Conservation (phyloP, 2,797 vertebrate genomes). For the Melanotaenia trifasciata region DNA sequence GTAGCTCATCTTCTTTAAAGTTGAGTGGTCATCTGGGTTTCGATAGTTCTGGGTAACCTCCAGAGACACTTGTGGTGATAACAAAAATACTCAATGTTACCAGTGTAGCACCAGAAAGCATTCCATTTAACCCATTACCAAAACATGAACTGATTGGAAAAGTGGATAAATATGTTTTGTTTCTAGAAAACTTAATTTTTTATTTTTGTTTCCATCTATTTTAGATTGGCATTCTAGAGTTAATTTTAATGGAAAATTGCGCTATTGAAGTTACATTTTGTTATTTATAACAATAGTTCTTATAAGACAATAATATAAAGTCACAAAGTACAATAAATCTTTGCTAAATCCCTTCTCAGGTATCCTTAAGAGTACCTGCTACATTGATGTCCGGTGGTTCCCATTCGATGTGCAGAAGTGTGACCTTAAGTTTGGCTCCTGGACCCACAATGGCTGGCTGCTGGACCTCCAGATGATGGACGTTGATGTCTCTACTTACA, state of each 20-base stretch:
- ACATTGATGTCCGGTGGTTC: slow-evolving; percentile 95
- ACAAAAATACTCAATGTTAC: slow-evolving; percentile 1
- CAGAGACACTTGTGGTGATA: neutral
- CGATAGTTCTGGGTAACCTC: neutral
- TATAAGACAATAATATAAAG: neutral
- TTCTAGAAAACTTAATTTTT: neutral
- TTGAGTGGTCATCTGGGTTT: no score
- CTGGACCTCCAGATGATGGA: slow-evolving; percentile 93
- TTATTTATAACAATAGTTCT: neutral
- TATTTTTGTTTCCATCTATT: no score
- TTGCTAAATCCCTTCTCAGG: slow-evolving; percentile 59
- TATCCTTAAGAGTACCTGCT: slow-evolving; percentile 90
- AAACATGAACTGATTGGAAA: neutral
- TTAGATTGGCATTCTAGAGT: neutral
- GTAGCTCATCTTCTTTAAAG: no score
- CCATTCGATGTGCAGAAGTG: slow-evolving; percentile 94
- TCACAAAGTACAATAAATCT: neutral
- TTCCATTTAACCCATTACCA: neutral
- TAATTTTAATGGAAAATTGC: neutral
- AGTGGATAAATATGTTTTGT: no score
- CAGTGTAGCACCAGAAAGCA: neutral
- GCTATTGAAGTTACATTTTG: neutral
- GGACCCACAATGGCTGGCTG: slow-evolving; percentile 92
- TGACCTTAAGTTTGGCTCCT: slow-evolving; percentile 94
- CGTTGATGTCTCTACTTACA: slow-evolving; percentile 91